A percentile compares a stretch with the other conserved stretches of the same genome.
These are phyloP conservation scores for Holacanthella duospinosa DNA, from an alignment of 2,888 invertebrate genomes.

Conservation along the genomic window DNA sequence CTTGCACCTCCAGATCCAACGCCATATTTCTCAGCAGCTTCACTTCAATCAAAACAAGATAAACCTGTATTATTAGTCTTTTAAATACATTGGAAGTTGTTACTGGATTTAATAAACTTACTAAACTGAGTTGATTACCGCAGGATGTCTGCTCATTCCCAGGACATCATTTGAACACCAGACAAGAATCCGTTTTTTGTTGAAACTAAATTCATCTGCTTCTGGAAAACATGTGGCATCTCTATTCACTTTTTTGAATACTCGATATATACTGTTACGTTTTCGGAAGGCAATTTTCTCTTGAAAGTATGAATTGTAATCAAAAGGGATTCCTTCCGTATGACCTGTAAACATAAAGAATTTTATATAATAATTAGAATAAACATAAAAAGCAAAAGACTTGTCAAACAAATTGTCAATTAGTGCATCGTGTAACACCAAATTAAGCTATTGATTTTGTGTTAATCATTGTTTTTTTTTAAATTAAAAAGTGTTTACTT, in stretches of 20 bases:
- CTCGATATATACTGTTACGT: background rate
- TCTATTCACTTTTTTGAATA: background rate
- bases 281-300: background rate
- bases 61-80: background rate
- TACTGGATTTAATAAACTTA: background rate
- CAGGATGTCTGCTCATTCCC: background rate
- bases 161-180: background rate
- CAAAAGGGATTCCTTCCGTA: too few relatives aligned
- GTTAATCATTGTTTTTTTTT: too few relatives aligned
- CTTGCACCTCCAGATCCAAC: background rate
- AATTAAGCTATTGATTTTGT: too few relatives aligned
- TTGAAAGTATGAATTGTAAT: background rate
- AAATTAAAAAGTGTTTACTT: too few relatives aligned
- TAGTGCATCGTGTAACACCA: too few relatives aligned
- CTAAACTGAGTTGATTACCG: background rate
- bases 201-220: background rate
- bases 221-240: background rate
- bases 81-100: background rate
- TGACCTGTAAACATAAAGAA: too few relatives aligned
- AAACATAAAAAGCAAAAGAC: too few relatives aligned
- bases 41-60: too few relatives aligned
- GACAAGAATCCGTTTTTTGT: background rate
- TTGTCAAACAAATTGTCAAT: too few relatives aligned
- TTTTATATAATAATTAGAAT: too few relatives aligned
- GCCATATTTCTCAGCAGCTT: background rate